Evolutionary conservation across 2,113 vertebrate species (phyloP).

Genomic region (Amblyopsis rosae): DNA sequence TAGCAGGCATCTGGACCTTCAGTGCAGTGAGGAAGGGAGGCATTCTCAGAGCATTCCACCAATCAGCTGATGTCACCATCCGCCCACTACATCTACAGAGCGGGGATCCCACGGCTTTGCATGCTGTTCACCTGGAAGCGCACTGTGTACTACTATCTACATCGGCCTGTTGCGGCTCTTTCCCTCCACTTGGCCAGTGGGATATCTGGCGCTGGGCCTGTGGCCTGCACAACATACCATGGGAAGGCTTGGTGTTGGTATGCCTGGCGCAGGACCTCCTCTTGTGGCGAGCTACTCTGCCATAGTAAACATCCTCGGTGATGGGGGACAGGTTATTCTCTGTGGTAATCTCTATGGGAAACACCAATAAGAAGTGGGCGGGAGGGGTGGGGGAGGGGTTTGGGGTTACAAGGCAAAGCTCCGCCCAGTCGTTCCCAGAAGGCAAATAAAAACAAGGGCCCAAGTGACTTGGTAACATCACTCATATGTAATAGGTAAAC

Average conservation of each 20-base stretch:
- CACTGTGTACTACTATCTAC: constrained; percentile 48
- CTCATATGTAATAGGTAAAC: not conserved
- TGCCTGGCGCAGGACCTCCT: constrained; percentile 78
- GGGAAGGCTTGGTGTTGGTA: constrained; percentile 77
- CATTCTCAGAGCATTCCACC: constrained; percentile 65
- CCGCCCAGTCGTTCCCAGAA: constrained; percentile 34
- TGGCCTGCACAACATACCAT: constrained; percentile 78
- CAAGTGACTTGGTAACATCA: not conserved
- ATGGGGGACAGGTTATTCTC: constrained; percentile 86
- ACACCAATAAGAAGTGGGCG: constrained; percentile 74
- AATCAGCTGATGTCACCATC: constrained; percentile 39
- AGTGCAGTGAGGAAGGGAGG: constrained; percentile 69
- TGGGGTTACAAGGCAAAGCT: constrained; percentile 50
- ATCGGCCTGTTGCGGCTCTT: constrained; percentile 59
- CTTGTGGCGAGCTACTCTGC: constrained; percentile 80
- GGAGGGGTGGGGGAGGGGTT: constrained; percentile 11
- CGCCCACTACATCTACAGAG: not conserved
- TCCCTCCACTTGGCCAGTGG: constrained; percentile 49
- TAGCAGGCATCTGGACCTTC: constrained; percentile 68
- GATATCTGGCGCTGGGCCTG: constrained; percentile 51
- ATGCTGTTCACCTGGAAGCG: constrained; percentile 72
- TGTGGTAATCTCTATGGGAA: constrained; percentile 86
- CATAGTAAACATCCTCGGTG: constrained; percentile 85
- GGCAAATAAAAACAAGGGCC: not conserved
- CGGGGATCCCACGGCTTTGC: constrained; percentile 4